Evolutionary conservation across 92 coral and sea anemone species (phyloP), one percentile per base, ranked within the genome.

Genomic region (Hydrozoanthus gracilis): DNA sequence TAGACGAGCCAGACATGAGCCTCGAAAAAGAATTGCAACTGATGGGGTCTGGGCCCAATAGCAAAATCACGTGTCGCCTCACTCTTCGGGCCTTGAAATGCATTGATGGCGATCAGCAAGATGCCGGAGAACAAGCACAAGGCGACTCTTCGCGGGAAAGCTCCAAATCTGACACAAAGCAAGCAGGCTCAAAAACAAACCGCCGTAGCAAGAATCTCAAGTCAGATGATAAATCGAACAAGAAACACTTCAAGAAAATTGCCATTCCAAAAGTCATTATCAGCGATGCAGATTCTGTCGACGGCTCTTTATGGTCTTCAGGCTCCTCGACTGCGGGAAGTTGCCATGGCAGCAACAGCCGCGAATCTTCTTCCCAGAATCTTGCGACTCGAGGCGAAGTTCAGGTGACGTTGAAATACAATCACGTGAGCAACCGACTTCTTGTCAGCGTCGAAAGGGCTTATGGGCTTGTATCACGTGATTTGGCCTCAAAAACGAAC

Each of bases 61-160:
- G 96, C 62, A 83, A 90, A 46, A 44, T 96, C 13, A 86, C 89
- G 5, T 96, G 98, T 66, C 90, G 89, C 69, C 92, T 96, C 76
- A 92, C 79, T 82, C 94, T 96, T 8, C 91, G 98, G 15, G 96
- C 98, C 10, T 35, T 96, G 87, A 92, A 91, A 79, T 92, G 93
- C 8, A 82, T 82, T 9, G 90, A 73, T 27, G 54, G 47, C 12
- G 48, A 76, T 27, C 83, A 76, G 1, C 51, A 17, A 35, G 73
- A 86, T 27, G 71, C 49, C 46, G 73, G 17, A 49, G 64, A 18
- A n/a, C 7, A 15, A 8, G 73, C 71, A 78, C 11, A 61, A 6
- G 44, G 18, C 52, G 74, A 11, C 44, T 45, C 50, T 8, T 35
- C 14, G 8, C 51, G 17, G 68, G 58, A 77, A 55, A 27, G 39